Percentiles rank a stretch among this genome's conserved stretches.
Conservation (phyloP, 2,797 vertebrate species). For the Dendrocincla fuliginosa region DNA sequence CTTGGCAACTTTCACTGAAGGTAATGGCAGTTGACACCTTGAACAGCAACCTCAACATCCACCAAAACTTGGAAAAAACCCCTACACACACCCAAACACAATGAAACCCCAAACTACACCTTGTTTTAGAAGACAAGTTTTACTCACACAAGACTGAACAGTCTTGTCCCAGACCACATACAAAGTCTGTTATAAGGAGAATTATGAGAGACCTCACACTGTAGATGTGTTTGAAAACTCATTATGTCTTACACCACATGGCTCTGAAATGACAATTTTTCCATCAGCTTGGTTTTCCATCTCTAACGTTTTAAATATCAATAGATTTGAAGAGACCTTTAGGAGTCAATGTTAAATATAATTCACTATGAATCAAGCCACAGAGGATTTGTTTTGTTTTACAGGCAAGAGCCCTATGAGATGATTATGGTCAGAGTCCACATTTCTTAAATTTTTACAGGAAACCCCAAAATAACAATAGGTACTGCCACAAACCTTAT, state of each 20-base stretch:
- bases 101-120: background rate
- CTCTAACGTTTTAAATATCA: background rate
- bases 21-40: background rate
- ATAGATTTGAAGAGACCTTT: background rate
- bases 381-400: background rate
- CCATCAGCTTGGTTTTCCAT: background rate
- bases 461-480: background rate
- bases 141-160: background rate
- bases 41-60: background rate
- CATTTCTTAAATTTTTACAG: background rate
- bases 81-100: background rate
- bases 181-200: background rate
- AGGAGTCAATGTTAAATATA: background rate
- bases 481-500: slow-evolving; percentile 78
- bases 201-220: background rate
- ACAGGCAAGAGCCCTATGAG: background rate
- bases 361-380: background rate
- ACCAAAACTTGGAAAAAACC: rapidly evolving
- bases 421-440: background rate
- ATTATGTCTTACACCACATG: background rate
- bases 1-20: background rate
- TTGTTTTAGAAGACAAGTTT: background rate
- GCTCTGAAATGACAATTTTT: background rate
- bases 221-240: background rate
- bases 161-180: background rate